Conservation (phyloP, 2,888 invertebrate species). For the Plagodis dolabraria region DNA sequence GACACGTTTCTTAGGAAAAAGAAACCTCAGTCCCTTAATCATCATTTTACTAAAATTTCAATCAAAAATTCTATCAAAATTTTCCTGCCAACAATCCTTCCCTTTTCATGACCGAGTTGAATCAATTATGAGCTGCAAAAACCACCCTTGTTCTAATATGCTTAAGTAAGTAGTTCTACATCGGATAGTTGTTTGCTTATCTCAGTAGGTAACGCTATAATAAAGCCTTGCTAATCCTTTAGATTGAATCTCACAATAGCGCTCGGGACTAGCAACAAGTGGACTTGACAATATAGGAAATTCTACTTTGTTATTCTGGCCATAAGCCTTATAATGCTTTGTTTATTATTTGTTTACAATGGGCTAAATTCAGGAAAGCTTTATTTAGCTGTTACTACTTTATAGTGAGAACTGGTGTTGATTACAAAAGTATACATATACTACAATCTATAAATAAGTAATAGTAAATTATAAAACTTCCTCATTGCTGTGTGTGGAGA, state of each 20-base stretch:
- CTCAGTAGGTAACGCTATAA: slow-evolving; percentile 35
- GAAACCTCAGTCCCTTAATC: too few relatives aligned
- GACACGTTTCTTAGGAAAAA: too few relatives aligned
- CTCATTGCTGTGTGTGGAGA: too few relatives aligned
- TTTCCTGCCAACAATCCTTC: too few relatives aligned
- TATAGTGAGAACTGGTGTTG: slow-evolving; percentile 11
- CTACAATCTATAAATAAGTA: too few relatives aligned
- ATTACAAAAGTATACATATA: slow-evolving; percentile 5
- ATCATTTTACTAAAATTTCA: too few relatives aligned
- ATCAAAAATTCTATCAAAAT: too few relatives aligned
- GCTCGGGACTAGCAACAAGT: slow-evolving; percentile 43
- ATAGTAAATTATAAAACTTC: too few relatives aligned
- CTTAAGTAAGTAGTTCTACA: slow-evolving; percentile 9
- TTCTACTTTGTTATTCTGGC: slow-evolving; percentile 14
- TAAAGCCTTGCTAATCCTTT: slow-evolving; percentile 43
- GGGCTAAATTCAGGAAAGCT: slow-evolving; percentile 9
- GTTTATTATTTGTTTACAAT: slow-evolving; percentile 13
- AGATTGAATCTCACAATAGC: slow-evolving; percentile 44
- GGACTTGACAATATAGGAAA: slow-evolving; percentile 20
- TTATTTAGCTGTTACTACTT: slow-evolving; percentile 26
- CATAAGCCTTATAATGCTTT: slow-evolving; percentile 21
- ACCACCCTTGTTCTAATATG: not conserved
- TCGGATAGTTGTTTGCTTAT: slow-evolving; percentile 22
- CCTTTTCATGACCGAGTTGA: too few relatives aligned
- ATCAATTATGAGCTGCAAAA: too few relatives aligned